Base-by-base conservation (phyloP, 1,140 invertebrate species). In the Hyles vespertilio region DNA sequence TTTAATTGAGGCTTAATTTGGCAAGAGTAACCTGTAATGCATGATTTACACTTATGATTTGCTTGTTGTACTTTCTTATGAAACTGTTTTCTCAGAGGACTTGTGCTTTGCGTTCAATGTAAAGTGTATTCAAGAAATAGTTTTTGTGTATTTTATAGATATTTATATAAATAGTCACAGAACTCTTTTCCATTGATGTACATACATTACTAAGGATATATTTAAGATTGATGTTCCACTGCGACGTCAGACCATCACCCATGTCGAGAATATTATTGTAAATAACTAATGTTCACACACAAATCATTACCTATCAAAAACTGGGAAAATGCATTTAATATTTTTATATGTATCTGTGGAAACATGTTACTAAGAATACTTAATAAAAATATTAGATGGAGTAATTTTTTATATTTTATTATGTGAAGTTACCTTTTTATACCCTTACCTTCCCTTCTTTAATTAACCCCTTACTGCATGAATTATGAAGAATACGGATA, bases 381-480 rank as follows among this genome's bases (percentile, higher is more conserved):
- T 74, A 86, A 87, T 87, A 87, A 89, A 87, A 87, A 89, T 86
- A 89, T 89, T 87, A 85, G 72, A 84, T 84, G 80, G 45, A 68
- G 67, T 52, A 36, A 54, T 22, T 45, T 54, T 22, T 48, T 45
- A 36, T 8, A 5, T n/a, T 56, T 48, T 56, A 22, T 22, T 22
- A 22, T 22, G 22, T 22, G 22, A 22, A 22, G 22, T 22, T 22
- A 22, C 22, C 22, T 22, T 22, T 2, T 22, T 22, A 22, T 0
- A 22, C 22, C 22, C 22, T 22, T 22, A 22, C 22, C 22, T 22
- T 22, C 22, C 22, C 22, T 22, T 22, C 22, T 22, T 22, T 22
- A 22, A 22, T 22, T 22, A 22, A 22, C 1, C 2, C 2, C 2
- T 22, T 22, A n/a, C n/a, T n/a, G n/a, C n/a, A n/a, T n/a, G n/a